Conservation (phyloP, 2,797 vertebrate species). For the Steatocranus sp. region DNA sequence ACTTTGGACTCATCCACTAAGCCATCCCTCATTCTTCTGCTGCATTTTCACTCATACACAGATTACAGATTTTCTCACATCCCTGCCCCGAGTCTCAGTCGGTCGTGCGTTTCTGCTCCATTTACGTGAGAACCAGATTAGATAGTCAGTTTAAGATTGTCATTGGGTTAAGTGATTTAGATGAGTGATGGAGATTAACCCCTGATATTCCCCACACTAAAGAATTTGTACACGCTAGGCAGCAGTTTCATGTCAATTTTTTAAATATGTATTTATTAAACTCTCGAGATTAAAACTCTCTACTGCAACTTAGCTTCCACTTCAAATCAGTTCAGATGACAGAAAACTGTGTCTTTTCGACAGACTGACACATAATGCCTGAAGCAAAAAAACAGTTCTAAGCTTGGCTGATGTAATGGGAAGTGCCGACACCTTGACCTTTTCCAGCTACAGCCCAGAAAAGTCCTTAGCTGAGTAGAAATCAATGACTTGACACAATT, state of each 20-base stretch:
- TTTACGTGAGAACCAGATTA: background rate
- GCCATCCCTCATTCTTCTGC: background rate
- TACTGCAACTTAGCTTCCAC: background rate
- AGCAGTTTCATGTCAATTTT: background rate
- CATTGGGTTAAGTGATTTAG: background rate
- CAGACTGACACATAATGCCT: background rate
- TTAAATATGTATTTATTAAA: background rate
- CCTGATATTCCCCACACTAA: background rate
- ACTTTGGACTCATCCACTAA: slow-evolving; percentile 8
- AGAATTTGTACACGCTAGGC: background rate
- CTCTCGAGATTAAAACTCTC: background rate
- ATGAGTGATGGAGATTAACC: background rate
- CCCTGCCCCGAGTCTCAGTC: background rate
- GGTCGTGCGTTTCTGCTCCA: background rate
- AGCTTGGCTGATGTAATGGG: slow-evolving; percentile 12
- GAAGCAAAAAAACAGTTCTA: background rate
- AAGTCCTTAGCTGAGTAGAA: slow-evolving; percentile 28
- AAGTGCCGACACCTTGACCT: slow-evolving; percentile 39
- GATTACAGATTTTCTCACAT: background rate
- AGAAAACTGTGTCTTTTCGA: background rate
- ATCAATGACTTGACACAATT: slow-evolving; percentile 44
- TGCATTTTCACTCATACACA: background rate
- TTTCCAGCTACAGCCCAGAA: slow-evolving; percentile 28
- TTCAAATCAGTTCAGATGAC: background rate
- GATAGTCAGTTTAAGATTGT: background rate